These are phyloP conservation scores for Isotomurus palustris DNA, from an alignment of 2,888 invertebrate genomes.

Conservation along the genomic window DNA sequence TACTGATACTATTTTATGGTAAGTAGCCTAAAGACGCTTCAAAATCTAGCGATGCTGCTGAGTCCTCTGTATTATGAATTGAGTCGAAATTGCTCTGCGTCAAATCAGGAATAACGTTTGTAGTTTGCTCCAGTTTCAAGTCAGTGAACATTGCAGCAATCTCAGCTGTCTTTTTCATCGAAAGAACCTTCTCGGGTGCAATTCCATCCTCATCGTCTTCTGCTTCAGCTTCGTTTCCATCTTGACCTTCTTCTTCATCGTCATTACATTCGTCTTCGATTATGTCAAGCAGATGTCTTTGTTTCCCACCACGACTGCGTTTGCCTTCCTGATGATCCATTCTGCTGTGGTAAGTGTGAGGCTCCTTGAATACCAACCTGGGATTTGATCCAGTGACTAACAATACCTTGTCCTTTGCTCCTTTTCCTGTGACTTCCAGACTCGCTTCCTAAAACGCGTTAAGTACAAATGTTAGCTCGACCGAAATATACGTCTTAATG, in stretches of 20 bases:
- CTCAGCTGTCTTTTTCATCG: slow-evolving; percentile 82
- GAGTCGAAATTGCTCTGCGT: slow-evolving; percentile 32
- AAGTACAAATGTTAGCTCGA: too few species aligned
- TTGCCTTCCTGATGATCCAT: slow-evolving; percentile 17
- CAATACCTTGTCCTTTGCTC: slow-evolving; percentile 40
- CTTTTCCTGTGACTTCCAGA: too few species aligned
- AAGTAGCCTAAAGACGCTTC: slow-evolving; percentile 64
- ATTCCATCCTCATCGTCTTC: slow-evolving; percentile 20
- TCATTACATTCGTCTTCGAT: slow-evolving; percentile 22
- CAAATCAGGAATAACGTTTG: slow-evolving; percentile 40
- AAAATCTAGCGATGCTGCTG: slow-evolving; percentile 48
- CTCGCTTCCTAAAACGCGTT: too few species aligned
- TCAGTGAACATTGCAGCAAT: slow-evolving; percentile 81
- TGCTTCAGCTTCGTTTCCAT: slow-evolving; percentile 3
- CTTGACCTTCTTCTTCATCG: slow-evolving; percentile 10
- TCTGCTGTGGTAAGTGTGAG: slow-evolving; percentile 13
- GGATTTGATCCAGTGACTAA: slow-evolving; percentile 44
- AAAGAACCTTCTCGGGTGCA: slow-evolving; percentile 60
- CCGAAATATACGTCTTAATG: too few species aligned
- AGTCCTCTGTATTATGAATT: slow-evolving; percentile 29
- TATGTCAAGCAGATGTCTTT: slow-evolving; percentile 25
- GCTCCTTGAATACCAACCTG: slow-evolving; percentile 40
- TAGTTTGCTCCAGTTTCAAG: slow-evolving; percentile 49
- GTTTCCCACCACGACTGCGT: slow-evolving; percentile 20
- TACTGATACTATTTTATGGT: slow-evolving; percentile 52